These are phyloP conservation scores for Nesogale talazaci DNA, from an alignment of 2,113 vertebrate species.

Conservation along the genomic window DNA sequence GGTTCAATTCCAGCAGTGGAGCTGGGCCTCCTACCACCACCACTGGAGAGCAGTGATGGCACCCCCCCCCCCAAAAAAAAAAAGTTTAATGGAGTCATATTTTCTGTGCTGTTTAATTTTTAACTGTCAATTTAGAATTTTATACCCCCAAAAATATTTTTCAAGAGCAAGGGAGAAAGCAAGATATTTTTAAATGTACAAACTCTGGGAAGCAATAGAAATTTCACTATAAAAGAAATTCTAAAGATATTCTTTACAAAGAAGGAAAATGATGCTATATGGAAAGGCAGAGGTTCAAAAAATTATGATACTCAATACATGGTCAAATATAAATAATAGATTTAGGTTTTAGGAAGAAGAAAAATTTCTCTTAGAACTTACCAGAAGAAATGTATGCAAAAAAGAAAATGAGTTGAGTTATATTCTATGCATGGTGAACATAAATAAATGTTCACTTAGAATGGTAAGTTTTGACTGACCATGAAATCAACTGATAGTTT, in stretches of 20 bases:
- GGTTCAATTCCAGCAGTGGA: too few species aligned
- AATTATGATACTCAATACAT: background rate
- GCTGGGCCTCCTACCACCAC: too few species aligned
- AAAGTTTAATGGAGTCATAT: background rate
- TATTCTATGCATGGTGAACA: background rate
- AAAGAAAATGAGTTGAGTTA: background rate
- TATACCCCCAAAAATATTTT: background rate
- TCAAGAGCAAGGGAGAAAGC: background rate
- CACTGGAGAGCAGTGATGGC: too few species aligned
- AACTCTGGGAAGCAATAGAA: background rate
- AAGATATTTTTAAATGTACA: background rate
- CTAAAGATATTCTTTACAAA: background rate
- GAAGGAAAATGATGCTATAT: background rate
- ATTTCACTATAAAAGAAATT: background rate
- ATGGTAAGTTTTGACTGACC: constrained; percentile 61
- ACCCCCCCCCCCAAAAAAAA: too few species aligned
- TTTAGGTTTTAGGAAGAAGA: background rate
- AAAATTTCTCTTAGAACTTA: background rate
- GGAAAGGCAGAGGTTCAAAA: constrained; percentile 2
- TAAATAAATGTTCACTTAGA: constrained; percentile 62
- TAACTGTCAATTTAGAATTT: constrained; percentile 5
- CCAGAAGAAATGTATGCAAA: background rate
- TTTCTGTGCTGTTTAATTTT: background rate
- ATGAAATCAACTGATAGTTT: constrained; percentile 64
- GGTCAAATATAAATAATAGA: constrained; percentile 36